Conservation (phyloP, 2,113 vertebrate species). For the Protomyctophum bolini region DNA sequence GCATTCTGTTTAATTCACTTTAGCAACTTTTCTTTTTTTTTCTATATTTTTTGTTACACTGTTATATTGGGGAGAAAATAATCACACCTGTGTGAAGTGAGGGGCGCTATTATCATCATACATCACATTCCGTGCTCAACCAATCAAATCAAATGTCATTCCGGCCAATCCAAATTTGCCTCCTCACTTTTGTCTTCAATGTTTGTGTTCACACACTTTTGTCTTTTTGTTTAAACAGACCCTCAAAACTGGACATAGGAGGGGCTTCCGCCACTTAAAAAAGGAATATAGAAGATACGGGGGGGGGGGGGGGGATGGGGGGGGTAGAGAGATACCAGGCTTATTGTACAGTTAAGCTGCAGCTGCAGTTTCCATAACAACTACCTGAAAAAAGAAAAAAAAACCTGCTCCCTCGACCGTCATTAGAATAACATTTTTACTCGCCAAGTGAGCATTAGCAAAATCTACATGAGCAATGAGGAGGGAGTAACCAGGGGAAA, state of each 20-base stretch:
- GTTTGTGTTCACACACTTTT: not conserved
- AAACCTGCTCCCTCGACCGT: conserved; percentile 64
- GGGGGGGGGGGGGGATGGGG: not conserved
- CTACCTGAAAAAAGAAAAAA: conserved; percentile 56
- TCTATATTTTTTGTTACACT: no score
- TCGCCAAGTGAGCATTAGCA: conserved; percentile 68
- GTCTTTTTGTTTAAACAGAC: no score
- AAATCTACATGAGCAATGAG: conserved; percentile 67
- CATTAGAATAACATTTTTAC: conserved; percentile 75
- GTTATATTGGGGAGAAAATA: no score
- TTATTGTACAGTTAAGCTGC: conserved; percentile 66
- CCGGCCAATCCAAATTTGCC: no score
- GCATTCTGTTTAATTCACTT: no score
- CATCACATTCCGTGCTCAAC: no score
- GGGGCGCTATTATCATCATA: no score
- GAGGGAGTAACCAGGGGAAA: conserved; percentile 30
- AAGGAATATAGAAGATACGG: conserved; percentile 39
- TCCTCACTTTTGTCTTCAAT: no score
- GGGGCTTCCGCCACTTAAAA: not conserved
- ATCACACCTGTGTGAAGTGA: no score
- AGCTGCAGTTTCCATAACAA: conserved; percentile 82
- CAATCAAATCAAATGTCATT: not conserved
- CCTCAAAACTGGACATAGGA: no score
- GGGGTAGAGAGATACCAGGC: conserved; percentile 35
- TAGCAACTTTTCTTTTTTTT: no score